phyloP scores from a whole-genome alignment of 2,797 vertebrate species.

The Rhinogobio ventralis region DNA sequence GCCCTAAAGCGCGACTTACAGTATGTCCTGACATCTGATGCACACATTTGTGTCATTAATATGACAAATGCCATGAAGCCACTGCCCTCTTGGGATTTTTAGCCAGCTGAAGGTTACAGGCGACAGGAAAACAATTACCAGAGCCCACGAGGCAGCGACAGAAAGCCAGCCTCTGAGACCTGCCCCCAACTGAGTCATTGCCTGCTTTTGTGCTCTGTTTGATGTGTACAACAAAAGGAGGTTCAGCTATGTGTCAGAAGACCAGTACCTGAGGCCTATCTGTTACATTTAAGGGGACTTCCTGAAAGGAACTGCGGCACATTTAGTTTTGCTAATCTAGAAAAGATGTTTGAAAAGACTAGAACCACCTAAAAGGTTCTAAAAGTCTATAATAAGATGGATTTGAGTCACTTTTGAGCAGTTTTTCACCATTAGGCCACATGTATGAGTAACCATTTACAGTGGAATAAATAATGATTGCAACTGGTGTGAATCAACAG shows the following conservation, averaged over 20 bases:
- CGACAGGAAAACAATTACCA: slow-evolving; percentile 72
- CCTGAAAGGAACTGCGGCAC: slow-evolving; percentile 17
- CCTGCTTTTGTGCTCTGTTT: slow-evolving; percentile 46
- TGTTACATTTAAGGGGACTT: slow-evolving; percentile 48
- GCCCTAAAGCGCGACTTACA: slow-evolving; percentile 34
- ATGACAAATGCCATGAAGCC: slow-evolving; percentile 50
- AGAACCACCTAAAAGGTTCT: not conserved
- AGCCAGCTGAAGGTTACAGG: slow-evolving; percentile 65
- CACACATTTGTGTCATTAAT: slow-evolving; percentile 44
- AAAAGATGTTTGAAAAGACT: not conserved
- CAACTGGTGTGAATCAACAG: slow-evolving; percentile 34
- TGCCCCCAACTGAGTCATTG: slow-evolving; percentile 38
- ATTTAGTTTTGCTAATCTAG: not conserved
- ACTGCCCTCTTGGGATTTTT: slow-evolving; percentile 44
- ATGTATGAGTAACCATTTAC: slow-evolving; percentile 4
- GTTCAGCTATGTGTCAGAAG: slow-evolving; percentile 45
- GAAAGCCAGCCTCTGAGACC: slow-evolving; percentile 40
- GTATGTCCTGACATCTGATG: slow-evolving; percentile 47
- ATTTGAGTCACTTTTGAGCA: not conserved
- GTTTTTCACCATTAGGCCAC: slow-evolving; percentile 6
- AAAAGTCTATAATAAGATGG: not conserved
- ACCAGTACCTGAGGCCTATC: slow-evolving; percentile 44
- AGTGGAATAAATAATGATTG: slow-evolving; percentile 39
- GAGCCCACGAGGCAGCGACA: slow-evolving; percentile 47
- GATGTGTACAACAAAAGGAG: slow-evolving; percentile 46